Evolutionary conservation across 2,113 vertebrate species (phyloP).

Genomic region (Eulacestoma nigropectus): DNA sequence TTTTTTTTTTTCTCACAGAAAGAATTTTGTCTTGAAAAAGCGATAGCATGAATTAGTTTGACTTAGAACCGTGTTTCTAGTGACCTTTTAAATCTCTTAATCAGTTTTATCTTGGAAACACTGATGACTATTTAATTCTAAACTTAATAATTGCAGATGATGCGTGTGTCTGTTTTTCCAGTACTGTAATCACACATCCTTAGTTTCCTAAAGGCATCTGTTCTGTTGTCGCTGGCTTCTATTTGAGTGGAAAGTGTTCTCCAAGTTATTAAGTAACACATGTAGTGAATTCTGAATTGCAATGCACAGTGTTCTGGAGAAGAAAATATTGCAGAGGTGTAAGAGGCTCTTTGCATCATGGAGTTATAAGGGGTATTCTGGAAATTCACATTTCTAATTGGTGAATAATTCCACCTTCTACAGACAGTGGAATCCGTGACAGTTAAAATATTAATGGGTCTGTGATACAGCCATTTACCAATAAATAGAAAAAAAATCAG

Average conservation of each 20-base stretch:
- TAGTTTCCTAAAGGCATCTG: constrained; percentile 26
- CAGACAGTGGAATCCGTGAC: neutral
- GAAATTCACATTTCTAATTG: neutral
- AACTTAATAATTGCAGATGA: constrained; percentile 31
- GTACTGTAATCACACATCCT: neutral
- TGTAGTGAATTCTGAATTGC: neutral
- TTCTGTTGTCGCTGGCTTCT: neutral
- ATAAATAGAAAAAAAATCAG: neutral
- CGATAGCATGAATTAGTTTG: neutral
- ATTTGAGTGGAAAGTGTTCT: neutral
- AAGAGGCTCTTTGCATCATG: neutral
- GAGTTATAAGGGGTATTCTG: neutral
- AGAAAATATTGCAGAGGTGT: neutral
- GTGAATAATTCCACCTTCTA: neutral
- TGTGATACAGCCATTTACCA: neutral
- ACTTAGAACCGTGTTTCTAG: neutral
- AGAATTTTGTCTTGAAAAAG: neutral
- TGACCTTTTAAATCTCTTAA: constrained; percentile 34
- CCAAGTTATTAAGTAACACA: neutral
- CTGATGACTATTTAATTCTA: constrained; percentile 12
- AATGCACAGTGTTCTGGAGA: neutral
- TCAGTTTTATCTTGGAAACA: constrained; percentile 27
- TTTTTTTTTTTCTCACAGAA: neutral
- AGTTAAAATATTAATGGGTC: neutral
- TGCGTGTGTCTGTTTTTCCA: constrained; percentile 4